phyloP scores from a whole-genome alignment of 2,888 invertebrate genomes.

The Caenorhabditis zanzibari region DNA sequence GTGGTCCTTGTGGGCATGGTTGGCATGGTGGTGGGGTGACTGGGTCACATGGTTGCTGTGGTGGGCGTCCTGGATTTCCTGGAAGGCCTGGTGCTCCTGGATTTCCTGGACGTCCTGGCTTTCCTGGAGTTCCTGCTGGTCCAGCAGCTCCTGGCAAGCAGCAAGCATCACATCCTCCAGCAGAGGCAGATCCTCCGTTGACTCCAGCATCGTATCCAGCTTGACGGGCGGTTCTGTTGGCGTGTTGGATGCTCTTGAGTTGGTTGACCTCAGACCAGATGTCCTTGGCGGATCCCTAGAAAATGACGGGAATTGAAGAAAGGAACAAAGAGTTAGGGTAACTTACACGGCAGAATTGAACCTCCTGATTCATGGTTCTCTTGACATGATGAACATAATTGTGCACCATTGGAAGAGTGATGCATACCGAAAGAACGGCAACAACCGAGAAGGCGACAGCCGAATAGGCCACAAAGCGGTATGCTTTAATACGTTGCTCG shows the following conservation, averaged over 20 bases:
- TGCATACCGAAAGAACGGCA: constrained; percentile 71
- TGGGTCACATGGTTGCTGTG: constrained; percentile 79
- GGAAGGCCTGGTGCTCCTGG: constrained; percentile 77
- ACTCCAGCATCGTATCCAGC: constrained; percentile 72
- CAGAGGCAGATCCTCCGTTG: constrained; percentile 62
- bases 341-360: constrained; percentile 70
- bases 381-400: constrained; percentile 75
- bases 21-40: constrained; percentile 79
- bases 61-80: constrained; percentile 78
- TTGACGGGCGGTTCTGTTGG: constrained; percentile 77
- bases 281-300: constrained; percentile 71
- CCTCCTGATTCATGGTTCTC: constrained; percentile 72
- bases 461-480: constrained; percentile 75
- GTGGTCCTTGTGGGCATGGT: constrained; percentile 77
- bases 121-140: constrained; percentile 75
- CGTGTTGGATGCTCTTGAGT: constrained; percentile 70
- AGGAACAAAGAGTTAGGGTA: background rate
- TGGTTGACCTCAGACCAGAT: constrained; percentile 73
- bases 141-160: constrained; percentile 77
- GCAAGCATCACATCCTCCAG: constrained; percentile 78
- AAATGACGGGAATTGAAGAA: background rate
- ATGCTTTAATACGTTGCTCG: constrained; percentile 72
- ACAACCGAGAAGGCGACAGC: constrained; percentile 75
- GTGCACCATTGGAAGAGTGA: constrained; percentile 74
- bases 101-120: constrained; percentile 73